These are phyloP conservation scores for Ophion obscuratus DNA, from an alignment of 2,888 invertebrate genomes.

Conservation along the genomic window DNA sequence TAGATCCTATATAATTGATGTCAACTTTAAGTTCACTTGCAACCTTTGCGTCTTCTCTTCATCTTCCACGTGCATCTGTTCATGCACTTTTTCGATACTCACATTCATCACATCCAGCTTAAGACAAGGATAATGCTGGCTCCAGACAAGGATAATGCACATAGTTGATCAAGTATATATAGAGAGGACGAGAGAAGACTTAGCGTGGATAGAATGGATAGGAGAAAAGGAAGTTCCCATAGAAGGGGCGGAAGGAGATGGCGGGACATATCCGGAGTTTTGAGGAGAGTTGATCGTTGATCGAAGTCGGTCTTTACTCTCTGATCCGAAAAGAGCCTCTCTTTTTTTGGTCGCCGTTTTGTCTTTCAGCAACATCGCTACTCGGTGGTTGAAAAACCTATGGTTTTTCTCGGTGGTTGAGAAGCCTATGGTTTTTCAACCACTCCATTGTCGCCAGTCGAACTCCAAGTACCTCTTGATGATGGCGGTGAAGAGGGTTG, in stretches of 20 bases:
- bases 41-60: neutral
- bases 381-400: slow-evolving; percentile 48
- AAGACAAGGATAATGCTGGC: slow-evolving; percentile 40
- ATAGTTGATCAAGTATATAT: slow-evolving; percentile 45
- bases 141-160: slow-evolving; percentile 41
- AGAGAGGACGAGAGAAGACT: slow-evolving; percentile 6
- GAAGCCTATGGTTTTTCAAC: slow-evolving; percentile 3
- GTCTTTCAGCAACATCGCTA: slow-evolving; percentile 10
- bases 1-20: slow-evolving; percentile 31
- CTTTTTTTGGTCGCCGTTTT: slow-evolving; percentile 1
- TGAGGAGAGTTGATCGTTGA: slow-evolving; percentile 42
- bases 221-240: neutral
- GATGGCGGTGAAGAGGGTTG: slow-evolving; percentile 20
- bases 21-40: slow-evolving; percentile 27
- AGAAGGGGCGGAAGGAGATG: slow-evolving; percentile 5
- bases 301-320: neutral
- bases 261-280: slow-evolving; percentile 42
- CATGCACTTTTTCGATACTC: slow-evolving; percentile 60
- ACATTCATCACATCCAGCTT: slow-evolving; percentile 64
- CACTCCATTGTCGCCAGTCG: slow-evolving; percentile 18
- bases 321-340: neutral
- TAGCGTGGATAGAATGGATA: neutral
- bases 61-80: neutral
- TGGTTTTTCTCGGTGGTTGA: slow-evolving; percentile 43
- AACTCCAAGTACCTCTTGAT: slow-evolving; percentile 33